Base-by-base conservation (phyloP, 2,888 invertebrate species). In the Liposcelis brunnea region DNA sequence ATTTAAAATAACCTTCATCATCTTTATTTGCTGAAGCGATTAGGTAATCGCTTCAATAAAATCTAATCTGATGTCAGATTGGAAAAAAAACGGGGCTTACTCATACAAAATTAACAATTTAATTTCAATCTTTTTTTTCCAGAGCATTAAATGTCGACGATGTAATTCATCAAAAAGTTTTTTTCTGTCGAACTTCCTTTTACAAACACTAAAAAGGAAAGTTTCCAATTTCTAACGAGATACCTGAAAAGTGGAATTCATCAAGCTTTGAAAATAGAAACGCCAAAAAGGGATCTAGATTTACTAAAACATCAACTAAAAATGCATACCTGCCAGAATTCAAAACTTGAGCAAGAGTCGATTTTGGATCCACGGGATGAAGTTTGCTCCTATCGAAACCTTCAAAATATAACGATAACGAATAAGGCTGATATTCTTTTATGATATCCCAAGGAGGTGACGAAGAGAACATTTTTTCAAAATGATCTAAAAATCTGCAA, bases 371-470 rank as follows among this genome's bases (percentile, higher is more conserved):
- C 2, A 82, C 65, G 49, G 71, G 63, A 55, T 75, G 70, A 0
- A 80, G 65, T 56, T 64, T 63, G 36, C 67, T 70, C 49, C 69
- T 71, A 50, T 75, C 68, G 45, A 66, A 63, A 44, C 79, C 78
- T 62, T 85, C 83, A 57, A 74, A 86, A 57, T 84, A 87, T 1
- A 87, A 67, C 59, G 73, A 71, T 1, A 87, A 57, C 46, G 64
- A 71, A 1, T 68, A 62, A 6, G 66, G 56, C 42, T 58, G 69
- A 58, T 86, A 91, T 52, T 73, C 73, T 19, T 67, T 62, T 1
- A 76, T 65, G 33, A 60, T 60, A 58, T 90, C 90, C 80, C 84
- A 86, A 0, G 71, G 70, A 2, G 80, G 70, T 26, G 71, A 70
- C n/a, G 75, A 73, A 1, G 68, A 68, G 55, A 89, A 82, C 36